phyloP scores from a whole-genome alignment of 2,113 vertebrate genomes.

The Scatophagus argus region DNA sequence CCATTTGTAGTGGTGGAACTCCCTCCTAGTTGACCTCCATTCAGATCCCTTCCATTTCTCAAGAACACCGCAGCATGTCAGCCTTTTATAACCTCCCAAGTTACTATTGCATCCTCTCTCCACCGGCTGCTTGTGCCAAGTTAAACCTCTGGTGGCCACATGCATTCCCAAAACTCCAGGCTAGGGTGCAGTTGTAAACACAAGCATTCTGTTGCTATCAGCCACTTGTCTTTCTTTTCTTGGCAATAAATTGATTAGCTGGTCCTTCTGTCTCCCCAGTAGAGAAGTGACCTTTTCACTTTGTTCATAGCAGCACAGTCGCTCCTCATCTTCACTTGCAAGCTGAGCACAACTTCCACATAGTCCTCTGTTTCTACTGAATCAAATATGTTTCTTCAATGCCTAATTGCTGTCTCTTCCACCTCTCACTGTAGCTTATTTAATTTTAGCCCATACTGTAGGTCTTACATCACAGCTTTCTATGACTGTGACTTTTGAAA shows the following conservation, averaged over 20 bases:
- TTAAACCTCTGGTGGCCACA: conserved; percentile 24
- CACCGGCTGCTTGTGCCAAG: conserved; percentile 17
- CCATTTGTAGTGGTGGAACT: background rate
- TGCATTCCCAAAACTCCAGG: background rate
- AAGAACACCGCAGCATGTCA: conserved; percentile 12
- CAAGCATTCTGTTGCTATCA: conserved; percentile 5
- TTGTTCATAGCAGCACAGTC: conserved; percentile 1
- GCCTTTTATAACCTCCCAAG: background rate
- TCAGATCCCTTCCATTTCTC: background rate
- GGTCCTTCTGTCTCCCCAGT: background rate
- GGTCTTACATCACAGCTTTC: background rate
- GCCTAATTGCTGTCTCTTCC: background rate
- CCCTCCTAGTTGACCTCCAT: conserved; percentile 28
- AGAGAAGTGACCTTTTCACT: conserved; percentile 44
- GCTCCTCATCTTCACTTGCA: conserved; percentile 3
- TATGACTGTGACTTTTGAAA: background rate
- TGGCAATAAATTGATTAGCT: conserved; percentile 27
- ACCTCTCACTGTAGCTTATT: background rate
- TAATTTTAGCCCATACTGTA: background rate
- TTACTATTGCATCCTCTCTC: background rate
- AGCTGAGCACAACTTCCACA: background rate
- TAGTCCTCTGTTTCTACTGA: background rate
- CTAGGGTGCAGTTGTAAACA: background rate
- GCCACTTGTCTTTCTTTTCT: conserved; percentile 2
- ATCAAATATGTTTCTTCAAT: background rate